A percentile compares a stretch with the other conserved stretches of the same genome.
Evolutionary conservation across 2,113 vertebrate genomes (phyloP).

Genomic region (Coryphaenoides rupestris): DNA sequence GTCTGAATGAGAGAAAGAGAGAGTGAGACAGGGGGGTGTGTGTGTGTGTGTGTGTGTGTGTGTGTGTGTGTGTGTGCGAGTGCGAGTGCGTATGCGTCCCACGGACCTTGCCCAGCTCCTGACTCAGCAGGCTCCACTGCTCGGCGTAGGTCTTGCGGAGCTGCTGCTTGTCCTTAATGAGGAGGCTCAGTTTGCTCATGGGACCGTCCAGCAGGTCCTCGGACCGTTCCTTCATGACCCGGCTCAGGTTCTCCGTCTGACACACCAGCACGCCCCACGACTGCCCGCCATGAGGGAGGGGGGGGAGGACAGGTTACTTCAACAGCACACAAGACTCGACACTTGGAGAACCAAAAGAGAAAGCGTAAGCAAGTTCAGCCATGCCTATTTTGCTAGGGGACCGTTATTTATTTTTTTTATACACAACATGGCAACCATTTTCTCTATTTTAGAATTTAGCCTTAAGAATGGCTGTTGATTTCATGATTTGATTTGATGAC

Average conservation of each 20-base stretch:
- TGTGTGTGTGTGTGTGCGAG: not conserved
- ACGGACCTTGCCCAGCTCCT: conserved; percentile 78
- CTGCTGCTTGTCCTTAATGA: conserved; percentile 93
- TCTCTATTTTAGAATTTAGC: too few relatives aligned
- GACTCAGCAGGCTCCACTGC: conserved; percentile 86
- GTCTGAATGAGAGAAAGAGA: too few relatives aligned
- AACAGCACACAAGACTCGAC: not conserved
- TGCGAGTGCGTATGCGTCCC: not conserved
- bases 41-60: conserved; percentile 1
- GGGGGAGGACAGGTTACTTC: too few relatives aligned
- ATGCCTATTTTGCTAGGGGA: too few relatives aligned
- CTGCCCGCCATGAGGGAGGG: too few relatives aligned
- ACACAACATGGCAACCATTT: too few relatives aligned
- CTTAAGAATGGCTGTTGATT: too few relatives aligned
- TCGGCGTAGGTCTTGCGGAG: conserved; percentile 84
- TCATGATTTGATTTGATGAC: too few relatives aligned
- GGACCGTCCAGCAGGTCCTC: conserved; percentile 86
- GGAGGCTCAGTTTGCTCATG: conserved; percentile 85
- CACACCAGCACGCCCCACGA: conserved; percentile 84
- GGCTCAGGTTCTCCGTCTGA: conserved; percentile 85
- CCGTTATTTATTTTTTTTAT: too few relatives aligned
- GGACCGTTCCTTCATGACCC: conserved; percentile 79
- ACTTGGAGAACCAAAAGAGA: not conserved
- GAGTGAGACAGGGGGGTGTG: too few relatives aligned
- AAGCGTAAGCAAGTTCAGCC: not conserved